phyloP scores from a whole-genome alignment of 2,888 invertebrate genomes.

The Rotaria sp. region DNA sequence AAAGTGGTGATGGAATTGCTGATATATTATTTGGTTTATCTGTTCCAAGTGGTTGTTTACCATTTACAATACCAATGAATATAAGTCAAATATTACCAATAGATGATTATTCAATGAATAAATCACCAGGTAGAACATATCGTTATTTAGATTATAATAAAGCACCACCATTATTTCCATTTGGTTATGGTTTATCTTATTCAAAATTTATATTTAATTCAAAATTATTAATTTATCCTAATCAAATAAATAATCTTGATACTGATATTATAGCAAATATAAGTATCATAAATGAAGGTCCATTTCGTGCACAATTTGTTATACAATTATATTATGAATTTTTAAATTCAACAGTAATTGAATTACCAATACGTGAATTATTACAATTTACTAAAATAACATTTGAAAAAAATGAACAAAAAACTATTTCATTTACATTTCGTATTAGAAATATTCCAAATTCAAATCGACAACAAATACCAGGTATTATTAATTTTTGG shows the following conservation, averaged over 20 bases:
- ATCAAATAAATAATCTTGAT: conserved; percentile 3
- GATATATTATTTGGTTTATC: conserved; percentile 12
- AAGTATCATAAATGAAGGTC: neutral
- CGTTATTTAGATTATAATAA: neutral
- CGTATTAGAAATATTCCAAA: neutral
- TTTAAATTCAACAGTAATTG: neutral
- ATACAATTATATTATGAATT: conserved; percentile 28
- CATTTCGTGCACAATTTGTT: neutral
- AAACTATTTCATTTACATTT: conserved; percentile 3
- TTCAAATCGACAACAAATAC: conserved; percentile 26
- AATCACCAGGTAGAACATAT: conserved; percentile 14
- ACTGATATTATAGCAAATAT: neutral
- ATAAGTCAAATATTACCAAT: neutral
- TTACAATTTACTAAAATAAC: conserved; percentile 25
- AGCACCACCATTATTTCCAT: conserved; percentile 38
- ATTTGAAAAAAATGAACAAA: neutral
- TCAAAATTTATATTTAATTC: conserved; percentile 41
- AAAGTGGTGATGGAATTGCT: conserved; percentile 14
- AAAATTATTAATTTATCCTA: neutral
- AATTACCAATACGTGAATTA: conserved; percentile 24
- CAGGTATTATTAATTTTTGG: neutral
- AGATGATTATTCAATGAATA: conserved; percentile 18
- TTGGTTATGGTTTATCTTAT: conserved; percentile 44
- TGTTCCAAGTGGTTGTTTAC: conserved; percentile 23
- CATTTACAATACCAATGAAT: conserved; percentile 19